Evolutionary conservation across 2,797 vertebrate species (phyloP).

Genomic region (Clarias platycephalus): DNA sequence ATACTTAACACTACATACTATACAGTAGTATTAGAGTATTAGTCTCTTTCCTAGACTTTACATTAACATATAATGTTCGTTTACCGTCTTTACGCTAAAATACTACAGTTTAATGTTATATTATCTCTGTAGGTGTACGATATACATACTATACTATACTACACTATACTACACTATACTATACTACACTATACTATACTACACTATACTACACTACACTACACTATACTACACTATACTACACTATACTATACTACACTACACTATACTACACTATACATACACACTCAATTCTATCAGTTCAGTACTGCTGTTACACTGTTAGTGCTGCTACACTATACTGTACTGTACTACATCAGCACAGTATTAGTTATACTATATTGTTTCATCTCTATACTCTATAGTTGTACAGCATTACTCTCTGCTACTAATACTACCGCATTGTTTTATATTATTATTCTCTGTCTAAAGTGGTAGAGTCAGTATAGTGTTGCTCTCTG

Average conservation of each 20-base stretch:
- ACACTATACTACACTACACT: no score
- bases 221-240: background rate
- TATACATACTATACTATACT: background rate
- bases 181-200: background rate
- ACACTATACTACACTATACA: background rate
- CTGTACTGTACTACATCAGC: background rate
- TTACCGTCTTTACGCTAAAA: background rate
- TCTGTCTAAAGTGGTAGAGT: no score
- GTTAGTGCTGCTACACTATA: background rate
- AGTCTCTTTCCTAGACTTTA: background rate
- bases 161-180: background rate
- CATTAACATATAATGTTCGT: background rate
- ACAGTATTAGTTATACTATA: background rate
- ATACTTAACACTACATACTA: background rate
- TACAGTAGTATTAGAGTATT: background rate
- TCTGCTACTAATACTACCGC: no score
- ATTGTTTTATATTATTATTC: background rate
- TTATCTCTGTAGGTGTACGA: background rate
- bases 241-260: background rate
- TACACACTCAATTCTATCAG: background rate
- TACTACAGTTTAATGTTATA: background rate
- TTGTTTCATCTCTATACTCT: no score
- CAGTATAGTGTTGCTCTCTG: no score
- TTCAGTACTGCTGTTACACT: background rate
- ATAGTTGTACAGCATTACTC: constrained; percentile 1